Base-by-base conservation (phyloP, 35 echinoderm and acorn worm species). In the Hemicentrotus pulcherrimus region DNA sequence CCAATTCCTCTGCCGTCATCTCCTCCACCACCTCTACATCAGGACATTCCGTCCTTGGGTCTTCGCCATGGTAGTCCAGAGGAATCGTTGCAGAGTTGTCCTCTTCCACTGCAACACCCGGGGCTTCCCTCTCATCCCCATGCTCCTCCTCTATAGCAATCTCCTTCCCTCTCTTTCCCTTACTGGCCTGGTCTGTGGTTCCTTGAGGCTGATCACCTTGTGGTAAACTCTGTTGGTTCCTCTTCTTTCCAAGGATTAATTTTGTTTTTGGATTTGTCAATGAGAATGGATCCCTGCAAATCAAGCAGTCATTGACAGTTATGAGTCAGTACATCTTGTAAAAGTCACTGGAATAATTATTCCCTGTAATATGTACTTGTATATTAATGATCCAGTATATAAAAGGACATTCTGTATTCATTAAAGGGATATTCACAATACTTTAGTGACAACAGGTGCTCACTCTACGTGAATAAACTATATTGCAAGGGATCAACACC, bases 51-150 rank as follows among this genome's bases (percentile, higher is more conserved):
- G 19, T n/a, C 65, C 33, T 90, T 41, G 32, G 88, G 31, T 86
- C 94, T 32, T 91, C 88, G 58, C 78, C 95, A 14, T 46, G 71
- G 86, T 95, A 95, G 2, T 47, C 46, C 15, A 96, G n/a, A n/a
- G 96, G 96, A 95, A 96, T 96, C 58, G 96, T 96, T 31, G 94
- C 94, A 50, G 86, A 47, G 47, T 96, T 91, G n/a, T 96, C 96
- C 32, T 94, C 94, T 52, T 94, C 52, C 48, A 31, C 48, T 19
- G 32, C 88, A 31, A 32, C 46, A 60, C 32, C 92, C 12, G 14
- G 31, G 14, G 48, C 30, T 46, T 94, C 48, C 22, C 31, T 58
- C 11, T 19, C 92, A 94, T 31, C 48, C 2, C 47, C 46, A 8
- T 94, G 16, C 94, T 94, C 58, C 16, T 4, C 31, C 32, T 86